Conservation (phyloP, 2,888 invertebrate species). For the Dynastes hyllus region DNA sequence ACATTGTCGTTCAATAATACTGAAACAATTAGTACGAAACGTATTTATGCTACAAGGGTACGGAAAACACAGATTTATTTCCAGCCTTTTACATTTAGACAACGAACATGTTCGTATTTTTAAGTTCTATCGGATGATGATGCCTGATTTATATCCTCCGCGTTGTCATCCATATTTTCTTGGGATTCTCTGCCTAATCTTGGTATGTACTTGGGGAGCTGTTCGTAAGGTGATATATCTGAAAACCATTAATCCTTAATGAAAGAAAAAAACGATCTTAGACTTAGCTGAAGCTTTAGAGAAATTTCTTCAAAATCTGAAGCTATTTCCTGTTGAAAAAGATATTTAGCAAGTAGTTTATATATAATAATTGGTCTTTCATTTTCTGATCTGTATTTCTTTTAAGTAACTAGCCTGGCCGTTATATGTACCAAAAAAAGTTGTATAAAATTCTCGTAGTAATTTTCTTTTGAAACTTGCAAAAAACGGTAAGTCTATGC, state of each 20-base stretch:
- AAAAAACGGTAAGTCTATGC: too few relatives aligned
- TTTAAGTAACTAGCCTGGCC: too few relatives aligned
- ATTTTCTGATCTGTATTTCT: too few relatives aligned
- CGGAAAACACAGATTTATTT: conserved; percentile 31
- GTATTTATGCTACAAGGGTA: conserved; percentile 29
- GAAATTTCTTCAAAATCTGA: too few relatives aligned
- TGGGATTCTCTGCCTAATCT: conserved; percentile 66
- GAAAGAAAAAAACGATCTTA: too few relatives aligned
- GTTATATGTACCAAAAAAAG: too few relatives aligned
- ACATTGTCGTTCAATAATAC: conserved; percentile 38
- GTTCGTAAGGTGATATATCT: conserved; percentile 56
- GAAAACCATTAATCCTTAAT: conserved; percentile 7
- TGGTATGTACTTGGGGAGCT: conserved; percentile 64
- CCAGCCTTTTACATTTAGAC: conserved; percentile 38
- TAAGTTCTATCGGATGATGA: conserved; percentile 27
- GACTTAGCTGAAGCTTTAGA: too few relatives aligned
- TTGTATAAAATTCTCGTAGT: too few relatives aligned
- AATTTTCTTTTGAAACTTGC: too few relatives aligned
- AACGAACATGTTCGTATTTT: conserved; percentile 2
- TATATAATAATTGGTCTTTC: too few relatives aligned
- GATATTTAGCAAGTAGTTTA: too few relatives aligned
- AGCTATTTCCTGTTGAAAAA: too few relatives aligned
- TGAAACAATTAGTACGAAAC: conserved; percentile 28
- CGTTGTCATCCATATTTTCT: conserved; percentile 58
- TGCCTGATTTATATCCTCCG: conserved; percentile 41